Percentiles rank a stretch among this genome's conserved stretches.
phyloP scores from a whole-genome alignment of 1,140 invertebrate genomes.

The Daktulosphaira vitifoliae region DNA sequence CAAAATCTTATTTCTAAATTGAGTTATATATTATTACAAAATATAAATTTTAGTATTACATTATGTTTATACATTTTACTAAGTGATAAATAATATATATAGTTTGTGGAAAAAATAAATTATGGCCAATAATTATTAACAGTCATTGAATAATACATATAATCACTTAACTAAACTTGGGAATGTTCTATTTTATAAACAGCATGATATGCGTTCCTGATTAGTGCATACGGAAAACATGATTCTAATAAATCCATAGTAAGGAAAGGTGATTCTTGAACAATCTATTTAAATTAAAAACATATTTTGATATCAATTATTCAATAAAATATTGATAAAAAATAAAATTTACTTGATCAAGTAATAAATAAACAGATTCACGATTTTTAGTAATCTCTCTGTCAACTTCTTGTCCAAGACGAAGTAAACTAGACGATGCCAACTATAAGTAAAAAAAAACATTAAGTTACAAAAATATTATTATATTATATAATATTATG shows the following conservation, averaged over 20 bases:
- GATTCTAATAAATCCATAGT: conserved; percentile 97
- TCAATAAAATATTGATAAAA: no score
- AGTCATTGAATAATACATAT: no score
- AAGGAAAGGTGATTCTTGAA: conserved; percentile 93
- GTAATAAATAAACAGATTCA: conserved; percentile 89
- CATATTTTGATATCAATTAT: no score
- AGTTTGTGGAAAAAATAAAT: no score
- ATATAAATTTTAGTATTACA: no score
- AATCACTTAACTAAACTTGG: not conserved
- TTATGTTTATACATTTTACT: no score
- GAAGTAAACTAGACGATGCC: conserved; percentile 86
- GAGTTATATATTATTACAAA: no score
- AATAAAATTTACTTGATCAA: conserved; percentile 77
- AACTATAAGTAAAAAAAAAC: conserved; percentile 46
- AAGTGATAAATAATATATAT: no score
- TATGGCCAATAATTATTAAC: no score
- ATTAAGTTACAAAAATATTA: not conserved
- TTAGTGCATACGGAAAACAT: conserved; percentile 93
- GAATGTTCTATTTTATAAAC: conserved; percentile 79
- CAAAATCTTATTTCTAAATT: no score
- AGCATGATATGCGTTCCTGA: conserved; percentile 92
- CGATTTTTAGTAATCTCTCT: conserved; percentile 88
- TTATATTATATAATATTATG: not conserved
- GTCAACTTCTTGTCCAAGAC: conserved; percentile 89
- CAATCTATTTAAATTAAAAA: conserved; percentile 55